phyloP scores from a whole-genome alignment of 2,113 vertebrate species.

The Hemicordylus capensis region DNA sequence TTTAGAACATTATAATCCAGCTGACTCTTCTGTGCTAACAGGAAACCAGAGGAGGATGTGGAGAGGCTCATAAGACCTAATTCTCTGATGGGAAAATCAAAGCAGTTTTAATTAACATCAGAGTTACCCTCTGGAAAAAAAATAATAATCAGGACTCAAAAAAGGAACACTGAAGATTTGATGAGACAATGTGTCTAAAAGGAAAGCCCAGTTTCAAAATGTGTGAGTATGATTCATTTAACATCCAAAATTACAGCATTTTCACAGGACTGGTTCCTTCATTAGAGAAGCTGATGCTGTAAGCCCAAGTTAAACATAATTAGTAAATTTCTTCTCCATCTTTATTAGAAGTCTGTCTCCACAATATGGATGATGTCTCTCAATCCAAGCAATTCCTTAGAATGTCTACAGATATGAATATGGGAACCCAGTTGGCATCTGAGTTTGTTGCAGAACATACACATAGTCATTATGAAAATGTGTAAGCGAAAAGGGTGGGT shows the following conservation, averaged over 20 bases:
- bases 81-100: slow-evolving; percentile 4
- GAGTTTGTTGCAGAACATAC: background rate
- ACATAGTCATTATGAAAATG: background rate
- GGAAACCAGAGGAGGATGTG: background rate
- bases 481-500: background rate
- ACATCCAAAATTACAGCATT: slow-evolving; percentile 7
- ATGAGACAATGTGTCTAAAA: background rate
- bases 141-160: background rate
- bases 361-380: background rate
- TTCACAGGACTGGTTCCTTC: background rate
- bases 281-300: background rate
- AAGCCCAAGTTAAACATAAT: background rate
- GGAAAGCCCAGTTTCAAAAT: background rate
- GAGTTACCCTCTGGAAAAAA: background rate
- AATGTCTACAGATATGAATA: background rate
- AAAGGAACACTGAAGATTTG: background rate
- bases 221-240: background rate
- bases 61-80: background rate
- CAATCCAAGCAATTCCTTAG: fast-evolving
- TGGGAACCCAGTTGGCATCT: background rate
- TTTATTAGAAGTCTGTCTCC: background rate
- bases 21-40: slow-evolving; percentile 16
- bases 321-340: slow-evolving; percentile 17
- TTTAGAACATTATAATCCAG: background rate
- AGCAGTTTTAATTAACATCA: background rate